phyloP scores from a whole-genome alignment of 2,888 invertebrate genomes.

The Isoperla grammatica region DNA sequence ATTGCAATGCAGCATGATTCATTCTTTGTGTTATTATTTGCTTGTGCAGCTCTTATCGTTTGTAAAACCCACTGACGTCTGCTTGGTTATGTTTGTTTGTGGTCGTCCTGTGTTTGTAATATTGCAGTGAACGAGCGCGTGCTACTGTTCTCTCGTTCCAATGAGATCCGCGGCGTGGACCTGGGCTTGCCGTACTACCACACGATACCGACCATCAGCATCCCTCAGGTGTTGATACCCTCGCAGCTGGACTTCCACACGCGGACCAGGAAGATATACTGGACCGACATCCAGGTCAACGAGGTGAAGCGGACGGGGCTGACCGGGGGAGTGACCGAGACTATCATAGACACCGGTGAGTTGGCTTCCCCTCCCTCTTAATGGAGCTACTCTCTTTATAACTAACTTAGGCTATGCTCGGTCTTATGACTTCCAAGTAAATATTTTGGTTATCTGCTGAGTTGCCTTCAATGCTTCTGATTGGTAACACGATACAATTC shows the following conservation, averaged over 20 bases:
- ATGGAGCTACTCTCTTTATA: no score
- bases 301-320: slow-evolving; percentile 67
- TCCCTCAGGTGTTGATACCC: slow-evolving; percentile 64
- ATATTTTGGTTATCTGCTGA: no score
- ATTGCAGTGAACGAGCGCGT: slow-evolving; percentile 66
- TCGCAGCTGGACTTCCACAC: slow-evolving; percentile 65
- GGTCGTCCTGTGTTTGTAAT: slow-evolving; percentile 29
- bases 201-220: slow-evolving; percentile 74
- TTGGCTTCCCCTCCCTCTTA: background rate
- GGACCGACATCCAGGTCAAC: slow-evolving; percentile 69
- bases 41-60: background rate
- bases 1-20: no score
- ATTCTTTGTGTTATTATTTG: background rate
- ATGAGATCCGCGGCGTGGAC: slow-evolving; percentile 80
- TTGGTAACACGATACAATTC: no score
- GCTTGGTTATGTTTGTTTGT: slow-evolving; percentile 20
- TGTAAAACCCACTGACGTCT: background rate
- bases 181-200: slow-evolving; percentile 66
- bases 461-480: no score
- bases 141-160: slow-evolving; percentile 65
- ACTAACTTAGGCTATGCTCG: no score
- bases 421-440: no score
- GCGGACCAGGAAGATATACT: slow-evolving; percentile 61
- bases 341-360: slow-evolving; percentile 65
- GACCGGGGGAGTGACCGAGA: slow-evolving; percentile 61